phyloP scores from a whole-genome alignment of 2,113 vertebrate species.

The Theristicus caerulescens region DNA sequence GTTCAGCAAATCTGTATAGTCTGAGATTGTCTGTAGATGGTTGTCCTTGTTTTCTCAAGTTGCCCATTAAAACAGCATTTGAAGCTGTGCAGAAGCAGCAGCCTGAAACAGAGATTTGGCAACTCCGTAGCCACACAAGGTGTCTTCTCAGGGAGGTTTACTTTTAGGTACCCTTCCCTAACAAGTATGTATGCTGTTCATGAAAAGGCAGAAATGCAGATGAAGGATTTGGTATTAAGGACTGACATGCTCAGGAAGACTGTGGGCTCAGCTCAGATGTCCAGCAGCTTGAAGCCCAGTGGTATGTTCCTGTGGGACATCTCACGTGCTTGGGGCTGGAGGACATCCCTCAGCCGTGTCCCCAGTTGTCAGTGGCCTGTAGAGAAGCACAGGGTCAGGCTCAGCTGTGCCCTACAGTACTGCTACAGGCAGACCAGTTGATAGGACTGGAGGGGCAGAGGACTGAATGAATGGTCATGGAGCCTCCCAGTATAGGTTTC shows the following conservation, averaged over 20 bases:
- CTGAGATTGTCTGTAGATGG: background rate
- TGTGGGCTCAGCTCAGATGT: background rate
- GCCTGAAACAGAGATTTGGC: background rate
- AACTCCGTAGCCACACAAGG: background rate
- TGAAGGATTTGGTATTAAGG: background rate
- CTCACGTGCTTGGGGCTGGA: accelerated
- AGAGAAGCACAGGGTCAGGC: background rate
- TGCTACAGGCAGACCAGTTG: background rate
- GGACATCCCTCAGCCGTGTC: background rate
- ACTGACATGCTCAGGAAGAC: background rate
- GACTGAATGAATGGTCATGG: background rate
- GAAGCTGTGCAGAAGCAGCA: background rate
- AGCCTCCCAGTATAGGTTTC: background rate
- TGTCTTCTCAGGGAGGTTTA: background rate
- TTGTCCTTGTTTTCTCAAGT: background rate
- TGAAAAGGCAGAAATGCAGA: background rate
- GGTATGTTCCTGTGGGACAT: background rate
- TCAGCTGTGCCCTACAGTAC: accelerated
- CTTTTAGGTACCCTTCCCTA: background rate
- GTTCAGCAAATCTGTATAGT: background rate
- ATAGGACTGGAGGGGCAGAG: background rate
- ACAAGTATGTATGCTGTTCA: background rate
- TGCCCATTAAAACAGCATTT: background rate
- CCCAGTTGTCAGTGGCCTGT: background rate
- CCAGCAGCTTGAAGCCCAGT: background rate